Conservation (phyloP, 2,888 invertebrate species). For the Drosophila mulleri region DNA sequence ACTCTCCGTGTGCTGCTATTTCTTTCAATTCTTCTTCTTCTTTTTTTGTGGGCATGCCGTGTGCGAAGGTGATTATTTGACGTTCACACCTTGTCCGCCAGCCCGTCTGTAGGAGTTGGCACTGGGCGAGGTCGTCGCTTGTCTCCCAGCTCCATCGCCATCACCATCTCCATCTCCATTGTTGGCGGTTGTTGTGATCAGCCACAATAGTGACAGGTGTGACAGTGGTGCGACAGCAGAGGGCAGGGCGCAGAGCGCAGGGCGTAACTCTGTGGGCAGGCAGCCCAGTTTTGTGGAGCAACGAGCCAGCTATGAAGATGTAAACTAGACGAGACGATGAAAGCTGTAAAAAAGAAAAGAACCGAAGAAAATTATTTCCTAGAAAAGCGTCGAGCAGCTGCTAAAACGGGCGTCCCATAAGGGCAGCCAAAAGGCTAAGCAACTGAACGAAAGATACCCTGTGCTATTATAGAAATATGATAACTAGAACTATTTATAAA, state of each 20-base stretch:
- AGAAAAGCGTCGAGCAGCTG: slow-evolving; percentile 58
- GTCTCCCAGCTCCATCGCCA: slow-evolving; percentile 21
- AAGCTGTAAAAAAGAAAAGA: slow-evolving; percentile 33
- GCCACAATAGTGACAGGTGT: slow-evolving; percentile 79
- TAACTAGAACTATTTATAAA: background rate
- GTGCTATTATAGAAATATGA: background rate
- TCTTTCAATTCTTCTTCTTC: background rate
- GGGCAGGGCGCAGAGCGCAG: slow-evolving; percentile 11
- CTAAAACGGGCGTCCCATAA: slow-evolving; percentile 40
- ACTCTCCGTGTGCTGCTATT: background rate
- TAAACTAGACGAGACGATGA: slow-evolving; percentile 57
- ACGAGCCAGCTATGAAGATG: slow-evolving; percentile 63
- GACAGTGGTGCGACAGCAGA: slow-evolving; percentile 71
- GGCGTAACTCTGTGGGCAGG: slow-evolving; percentile 6
- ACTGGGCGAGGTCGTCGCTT: slow-evolving; percentile 58
- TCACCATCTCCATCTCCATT: slow-evolving; percentile 28
- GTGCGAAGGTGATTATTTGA: slow-evolving; percentile 77
- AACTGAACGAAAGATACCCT: slow-evolving; percentile 27
- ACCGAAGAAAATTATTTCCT: slow-evolving; percentile 67
- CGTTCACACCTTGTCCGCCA: slow-evolving; percentile 75
- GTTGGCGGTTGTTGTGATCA: slow-evolving; percentile 75
- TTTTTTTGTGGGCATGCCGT: slow-evolving; percentile 57
- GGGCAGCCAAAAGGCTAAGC: slow-evolving; percentile 20
- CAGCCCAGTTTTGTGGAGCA: slow-evolving; percentile 48
- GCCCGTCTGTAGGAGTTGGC: slow-evolving; percentile 34